Conservation (phyloP, 2,113 vertebrate species). For the Pangasianodon hypophthalmus region DNA sequence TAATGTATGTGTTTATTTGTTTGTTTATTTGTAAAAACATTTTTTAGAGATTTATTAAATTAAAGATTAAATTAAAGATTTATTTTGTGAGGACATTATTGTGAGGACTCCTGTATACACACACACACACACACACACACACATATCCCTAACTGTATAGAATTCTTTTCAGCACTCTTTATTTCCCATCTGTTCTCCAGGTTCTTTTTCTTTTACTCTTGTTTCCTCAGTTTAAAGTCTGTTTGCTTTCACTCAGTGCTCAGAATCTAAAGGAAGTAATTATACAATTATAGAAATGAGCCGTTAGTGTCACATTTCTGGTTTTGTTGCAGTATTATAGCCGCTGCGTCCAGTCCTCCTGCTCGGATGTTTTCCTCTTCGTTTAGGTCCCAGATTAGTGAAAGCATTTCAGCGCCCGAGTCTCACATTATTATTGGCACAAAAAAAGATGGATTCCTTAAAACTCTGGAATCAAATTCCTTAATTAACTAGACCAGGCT, state of each 20-base stretch:
- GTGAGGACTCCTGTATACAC: no score
- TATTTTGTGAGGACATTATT: no score
- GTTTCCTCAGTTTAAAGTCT: not conserved
- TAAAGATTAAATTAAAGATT: no score
- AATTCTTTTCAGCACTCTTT: not conserved
- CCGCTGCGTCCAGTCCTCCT: constrained; percentile 28
- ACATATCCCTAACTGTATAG: not conserved
- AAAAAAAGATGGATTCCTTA: not conserved
- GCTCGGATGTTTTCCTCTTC: not conserved
- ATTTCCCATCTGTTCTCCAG: not conserved
- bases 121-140: constrained; percentile 2
- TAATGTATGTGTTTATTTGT: no score
- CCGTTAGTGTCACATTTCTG: constrained; percentile 7
- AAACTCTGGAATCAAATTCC: not conserved
- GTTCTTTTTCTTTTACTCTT: no score
- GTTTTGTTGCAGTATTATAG: constrained; percentile 24
- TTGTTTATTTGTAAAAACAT: no score
- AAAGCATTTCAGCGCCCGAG: not conserved
- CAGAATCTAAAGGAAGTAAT: constrained; percentile 10
- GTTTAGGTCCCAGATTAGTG: not conserved
- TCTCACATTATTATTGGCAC: not conserved
- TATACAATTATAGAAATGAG: not conserved
- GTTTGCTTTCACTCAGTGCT: not conserved
- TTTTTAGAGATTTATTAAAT: no score
- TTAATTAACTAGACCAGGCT: not conserved